Conservation (phyloP, 2,113 vertebrate genomes). For the Lanius collurio region DNA sequence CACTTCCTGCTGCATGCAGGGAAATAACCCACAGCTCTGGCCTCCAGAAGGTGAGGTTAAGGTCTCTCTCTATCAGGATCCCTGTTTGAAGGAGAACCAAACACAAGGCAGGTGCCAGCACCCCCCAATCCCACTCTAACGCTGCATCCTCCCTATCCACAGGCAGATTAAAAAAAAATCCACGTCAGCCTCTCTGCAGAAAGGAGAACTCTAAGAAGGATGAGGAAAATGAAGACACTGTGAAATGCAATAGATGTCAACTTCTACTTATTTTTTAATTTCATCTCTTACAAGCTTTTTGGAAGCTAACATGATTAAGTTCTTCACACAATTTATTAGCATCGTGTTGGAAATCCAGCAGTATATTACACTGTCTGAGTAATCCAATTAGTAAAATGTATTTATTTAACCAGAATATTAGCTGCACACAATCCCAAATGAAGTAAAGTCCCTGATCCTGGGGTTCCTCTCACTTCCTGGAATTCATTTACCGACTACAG, state of each 20-base stretch:
- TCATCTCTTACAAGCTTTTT: conserved; percentile 73
- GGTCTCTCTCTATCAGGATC: not conserved
- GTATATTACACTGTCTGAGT: conserved; percentile 69
- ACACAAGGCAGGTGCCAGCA: not conserved
- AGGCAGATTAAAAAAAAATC: conserved; percentile 55
- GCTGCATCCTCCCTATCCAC: conserved; percentile 1
- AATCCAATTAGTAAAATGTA: conserved; percentile 80
- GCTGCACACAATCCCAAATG: conserved; percentile 44
- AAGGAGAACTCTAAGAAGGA: conserved; percentile 60
- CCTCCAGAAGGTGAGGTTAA: not conserved
- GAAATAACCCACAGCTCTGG: not conserved
- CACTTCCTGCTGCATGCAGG: not conserved
- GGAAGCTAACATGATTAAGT: conserved; percentile 76
- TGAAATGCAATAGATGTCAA: conserved; percentile 65
- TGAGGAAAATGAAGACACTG: conserved; percentile 53
- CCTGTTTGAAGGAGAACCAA: not conserved
- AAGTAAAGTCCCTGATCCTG: conserved; percentile 42
- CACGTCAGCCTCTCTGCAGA: not conserved
- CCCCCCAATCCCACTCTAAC: not conserved
- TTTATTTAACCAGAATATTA: conserved; percentile 74
- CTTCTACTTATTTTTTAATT: conserved; percentile 72
- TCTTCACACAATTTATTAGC: conserved; percentile 80
- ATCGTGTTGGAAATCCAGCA: conserved; percentile 71
- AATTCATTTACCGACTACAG: conserved; percentile 42
- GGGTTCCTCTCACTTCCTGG: not conserved